Evolutionary conservation across 2,797 vertebrate species (phyloP).

Genomic region (Chromobotia macracanthus): DNA sequence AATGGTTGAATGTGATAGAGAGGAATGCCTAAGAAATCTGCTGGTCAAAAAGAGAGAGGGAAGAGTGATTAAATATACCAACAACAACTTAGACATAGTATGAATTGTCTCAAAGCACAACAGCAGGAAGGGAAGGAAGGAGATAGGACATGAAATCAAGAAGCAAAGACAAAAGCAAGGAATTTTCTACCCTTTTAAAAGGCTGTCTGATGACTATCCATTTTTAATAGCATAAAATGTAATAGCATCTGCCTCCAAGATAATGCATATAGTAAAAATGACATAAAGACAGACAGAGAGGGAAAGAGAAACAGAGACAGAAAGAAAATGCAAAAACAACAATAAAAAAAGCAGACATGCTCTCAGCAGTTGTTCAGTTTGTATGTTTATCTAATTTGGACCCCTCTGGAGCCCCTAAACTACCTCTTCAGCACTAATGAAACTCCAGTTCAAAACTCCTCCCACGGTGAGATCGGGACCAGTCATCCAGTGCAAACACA

Average conservation of each 20-base stretch:
- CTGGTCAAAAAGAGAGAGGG: constrained; percentile 38
- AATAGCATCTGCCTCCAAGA: too few relatives aligned
- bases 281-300: too few relatives aligned
- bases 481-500: constrained; percentile 30
- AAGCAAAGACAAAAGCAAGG: too few relatives aligned
- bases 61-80: constrained; percentile 5
- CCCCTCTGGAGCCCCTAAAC: constrained; percentile 29
- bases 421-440: constrained; percentile 38
- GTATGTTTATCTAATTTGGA: constrained; percentile 37
- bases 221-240: too few relatives aligned
- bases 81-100: not conserved
- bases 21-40: not conserved
- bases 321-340: not conserved
- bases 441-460: constrained; percentile 9
- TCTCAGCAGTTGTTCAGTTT: constrained; percentile 30
- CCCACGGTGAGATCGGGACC: constrained; percentile 1
- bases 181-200: too few relatives aligned
- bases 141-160: too few relatives aligned
- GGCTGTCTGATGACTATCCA: too few relatives aligned
- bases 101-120: not conserved
- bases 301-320: constrained; percentile 4
- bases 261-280: too few relatives aligned
- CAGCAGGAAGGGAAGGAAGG: not conserved
- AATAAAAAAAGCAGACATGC: constrained; percentile 1
- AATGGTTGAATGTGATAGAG: constrained; percentile 18